These are phyloP conservation scores for Nipponia nippon DNA, from an alignment of 2,113 vertebrate genomes.

Conservation along the genomic window DNA sequence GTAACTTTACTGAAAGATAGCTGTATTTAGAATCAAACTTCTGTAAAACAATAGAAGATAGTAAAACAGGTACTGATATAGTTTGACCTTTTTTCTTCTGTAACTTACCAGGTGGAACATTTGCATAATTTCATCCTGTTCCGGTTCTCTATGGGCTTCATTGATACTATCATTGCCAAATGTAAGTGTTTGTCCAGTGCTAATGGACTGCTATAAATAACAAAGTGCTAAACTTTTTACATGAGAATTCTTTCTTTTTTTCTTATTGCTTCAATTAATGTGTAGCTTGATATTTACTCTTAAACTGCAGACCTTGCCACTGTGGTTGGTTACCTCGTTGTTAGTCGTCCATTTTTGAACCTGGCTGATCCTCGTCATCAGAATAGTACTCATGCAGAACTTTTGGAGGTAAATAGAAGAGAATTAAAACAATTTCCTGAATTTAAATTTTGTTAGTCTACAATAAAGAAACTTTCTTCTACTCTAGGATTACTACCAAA, in stretches of 20 bases:
- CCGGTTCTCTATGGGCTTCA: slow-evolving; percentile 97
- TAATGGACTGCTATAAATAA: not conserved
- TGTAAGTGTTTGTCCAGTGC: slow-evolving; percentile 80
- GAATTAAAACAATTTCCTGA: not conserved
- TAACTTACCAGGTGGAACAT: slow-evolving; percentile 86
- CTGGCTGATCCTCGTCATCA: slow-evolving; percentile 84
- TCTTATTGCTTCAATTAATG: not conserved
- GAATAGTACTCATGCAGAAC: slow-evolving; percentile 87
- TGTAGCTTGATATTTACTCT: not conserved
- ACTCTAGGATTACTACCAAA: slow-evolving; percentile 96
- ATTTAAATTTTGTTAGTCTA: not conserved
- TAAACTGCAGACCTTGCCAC: slow-evolving; percentile 87
- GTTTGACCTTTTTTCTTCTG: not conserved
- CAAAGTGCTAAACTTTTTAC: not conserved
- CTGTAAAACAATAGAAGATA: not conserved
- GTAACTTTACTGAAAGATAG: not conserved
- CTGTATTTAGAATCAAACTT: not conserved
- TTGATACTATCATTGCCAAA: slow-evolving; percentile 95
- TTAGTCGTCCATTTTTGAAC: slow-evolving; percentile 91
- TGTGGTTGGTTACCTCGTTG: slow-evolving; percentile 94
- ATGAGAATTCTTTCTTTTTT: not conserved
- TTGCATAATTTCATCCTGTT: slow-evolving; percentile 97
- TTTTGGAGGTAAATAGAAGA: slow-evolving; percentile 84
- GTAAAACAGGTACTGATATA: not conserved
- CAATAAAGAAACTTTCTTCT: not conserved